These are phyloP conservation scores for Drosophila simulans DNA, from an alignment of 1,140 invertebrate genomes.

Conservation along the genomic window DNA sequence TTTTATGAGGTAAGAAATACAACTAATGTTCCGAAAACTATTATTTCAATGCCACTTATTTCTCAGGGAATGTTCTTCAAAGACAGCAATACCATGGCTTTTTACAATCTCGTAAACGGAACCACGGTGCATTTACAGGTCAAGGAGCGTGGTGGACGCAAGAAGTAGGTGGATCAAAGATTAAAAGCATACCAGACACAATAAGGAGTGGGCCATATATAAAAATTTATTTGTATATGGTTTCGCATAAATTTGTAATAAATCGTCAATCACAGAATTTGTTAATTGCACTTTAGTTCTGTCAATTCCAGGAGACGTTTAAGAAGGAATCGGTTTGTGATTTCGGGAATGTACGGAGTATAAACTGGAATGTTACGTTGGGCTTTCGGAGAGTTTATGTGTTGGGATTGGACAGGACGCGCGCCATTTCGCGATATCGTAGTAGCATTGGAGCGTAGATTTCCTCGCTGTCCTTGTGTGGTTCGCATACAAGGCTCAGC, in stretches of 20 bases:
- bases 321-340: slow-evolving; percentile 28
- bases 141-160: slow-evolving; percentile 98
- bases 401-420: slow-evolving; percentile 24
- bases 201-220: slow-evolving; percentile 32
- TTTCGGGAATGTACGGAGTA: slow-evolving; percentile 31
- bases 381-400: slow-evolving; percentile 3
- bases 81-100: slow-evolving; percentile 97
- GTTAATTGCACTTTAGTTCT: slow-evolving; percentile 76
- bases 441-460: slow-evolving; percentile 88
- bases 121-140: slow-evolving; percentile 94
- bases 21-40: not conserved
- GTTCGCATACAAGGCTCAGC: slow-evolving; percentile 86
- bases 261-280: slow-evolving; percentile 73
- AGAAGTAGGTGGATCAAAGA: slow-evolving; percentile 90
- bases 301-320: slow-evolving; percentile 40
- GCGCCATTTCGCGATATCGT: slow-evolving; percentile 86
- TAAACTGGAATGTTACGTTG: slow-evolving; percentile 27
- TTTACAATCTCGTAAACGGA: slow-evolving; percentile 96
- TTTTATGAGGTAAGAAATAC: slow-evolving; percentile 72
- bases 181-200: slow-evolving; percentile 1
- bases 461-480: slow-evolving; percentile 87
- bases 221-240: slow-evolving; percentile 65
- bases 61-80: slow-evolving; percentile 98
- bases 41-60: slow-evolving; percentile 38
- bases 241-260: slow-evolving; percentile 72